Evolutionary conservation across 2,797 vertebrate genomes (phyloP).

Genomic region (Phoxinus dragarum): DNA sequence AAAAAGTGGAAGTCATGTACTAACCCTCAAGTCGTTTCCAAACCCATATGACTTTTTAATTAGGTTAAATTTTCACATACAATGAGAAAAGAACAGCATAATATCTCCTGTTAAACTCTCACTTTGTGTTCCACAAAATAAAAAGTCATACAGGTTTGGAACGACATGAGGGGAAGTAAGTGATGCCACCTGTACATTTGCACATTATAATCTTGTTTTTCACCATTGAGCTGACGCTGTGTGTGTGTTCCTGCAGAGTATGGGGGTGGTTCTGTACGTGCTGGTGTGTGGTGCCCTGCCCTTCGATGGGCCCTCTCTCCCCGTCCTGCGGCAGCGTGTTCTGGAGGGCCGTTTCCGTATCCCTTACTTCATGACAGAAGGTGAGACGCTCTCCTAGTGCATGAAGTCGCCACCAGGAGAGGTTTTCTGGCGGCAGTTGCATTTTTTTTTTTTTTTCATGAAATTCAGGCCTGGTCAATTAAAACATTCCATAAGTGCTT

Average conservation of each 20-base stretch:
- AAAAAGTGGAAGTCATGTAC: background rate
- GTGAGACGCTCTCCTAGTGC: slow-evolving; percentile 71
- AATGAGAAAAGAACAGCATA: background rate
- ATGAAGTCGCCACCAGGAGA: background rate
- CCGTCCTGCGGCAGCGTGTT: slow-evolving; percentile 94
- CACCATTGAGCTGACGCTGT: slow-evolving; percentile 17
- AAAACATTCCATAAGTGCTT: slow-evolving; percentile 42
- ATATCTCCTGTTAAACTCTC: background rate
- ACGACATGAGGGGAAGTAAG: background rate
- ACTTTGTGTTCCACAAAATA: background rate
- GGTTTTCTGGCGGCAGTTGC: slow-evolving; percentile 14
- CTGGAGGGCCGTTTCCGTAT: slow-evolving; percentile 98
- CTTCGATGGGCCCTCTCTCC: slow-evolving; percentile 95
- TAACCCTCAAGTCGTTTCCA: background rate
- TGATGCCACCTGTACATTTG: slow-evolving; percentile 42
- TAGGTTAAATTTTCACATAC: background rate
- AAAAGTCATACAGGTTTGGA: background rate
- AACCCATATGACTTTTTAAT: background rate
- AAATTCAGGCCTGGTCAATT: slow-evolving; percentile 34
- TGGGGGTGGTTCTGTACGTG: slow-evolving; percentile 98
- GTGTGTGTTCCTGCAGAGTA: slow-evolving; percentile 83
- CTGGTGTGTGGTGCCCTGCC: slow-evolving; percentile 96
- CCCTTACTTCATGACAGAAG: slow-evolving; percentile 99
- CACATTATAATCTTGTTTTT: slow-evolving; percentile 14
- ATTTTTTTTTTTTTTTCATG: slow-evolving; percentile 3